Evolutionary conservation across 2,797 vertebrate species (phyloP).

Genomic region (Etheostoma nigrum): DNA sequence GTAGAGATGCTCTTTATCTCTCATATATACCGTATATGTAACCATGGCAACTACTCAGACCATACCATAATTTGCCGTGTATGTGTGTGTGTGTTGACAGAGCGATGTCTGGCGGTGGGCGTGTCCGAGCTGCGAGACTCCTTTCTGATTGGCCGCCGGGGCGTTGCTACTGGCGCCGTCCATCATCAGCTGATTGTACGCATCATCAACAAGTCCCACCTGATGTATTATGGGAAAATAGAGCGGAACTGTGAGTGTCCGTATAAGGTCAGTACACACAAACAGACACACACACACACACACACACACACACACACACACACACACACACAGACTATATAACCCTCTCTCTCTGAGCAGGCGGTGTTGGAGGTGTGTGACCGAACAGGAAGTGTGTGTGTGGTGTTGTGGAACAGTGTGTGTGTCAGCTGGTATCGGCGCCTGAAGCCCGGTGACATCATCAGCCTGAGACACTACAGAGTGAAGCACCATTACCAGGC

Average conservation of each 20-base stretch:
- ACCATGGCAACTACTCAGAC: no score
- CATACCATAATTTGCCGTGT: no score
- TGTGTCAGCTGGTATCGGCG: conserved; percentile 82
- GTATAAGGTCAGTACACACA: conserved; percentile 78
- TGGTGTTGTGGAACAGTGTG: conserved; percentile 85
- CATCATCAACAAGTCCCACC: conserved; percentile 80
- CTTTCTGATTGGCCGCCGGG: conserved; percentile 59
- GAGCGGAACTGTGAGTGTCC: conserved; percentile 81
- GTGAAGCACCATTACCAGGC: conserved; percentile 79
- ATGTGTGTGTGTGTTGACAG: conserved; percentile 50
- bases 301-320: no score
- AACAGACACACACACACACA: no score
- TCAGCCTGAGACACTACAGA: conserved; percentile 77
- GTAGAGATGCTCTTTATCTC: neutral
- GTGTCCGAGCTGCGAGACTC: conserved; percentile 66
- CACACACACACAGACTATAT: neutral
- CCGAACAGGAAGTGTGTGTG: conserved; percentile 73
- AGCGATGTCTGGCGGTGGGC: conserved; percentile 55
- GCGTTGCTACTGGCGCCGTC: conserved; percentile 17
- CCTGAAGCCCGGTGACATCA: conserved; percentile 80
- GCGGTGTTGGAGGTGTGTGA: conserved; percentile 80
- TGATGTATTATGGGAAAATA: conserved; percentile 82
- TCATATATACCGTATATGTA: no score
- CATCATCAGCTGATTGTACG: conserved; percentile 75
- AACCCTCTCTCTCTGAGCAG: conserved; percentile 50